phyloP scores from a whole-genome alignment of 1,140 invertebrate genomes.

The Platorchestia sp. region DNA sequence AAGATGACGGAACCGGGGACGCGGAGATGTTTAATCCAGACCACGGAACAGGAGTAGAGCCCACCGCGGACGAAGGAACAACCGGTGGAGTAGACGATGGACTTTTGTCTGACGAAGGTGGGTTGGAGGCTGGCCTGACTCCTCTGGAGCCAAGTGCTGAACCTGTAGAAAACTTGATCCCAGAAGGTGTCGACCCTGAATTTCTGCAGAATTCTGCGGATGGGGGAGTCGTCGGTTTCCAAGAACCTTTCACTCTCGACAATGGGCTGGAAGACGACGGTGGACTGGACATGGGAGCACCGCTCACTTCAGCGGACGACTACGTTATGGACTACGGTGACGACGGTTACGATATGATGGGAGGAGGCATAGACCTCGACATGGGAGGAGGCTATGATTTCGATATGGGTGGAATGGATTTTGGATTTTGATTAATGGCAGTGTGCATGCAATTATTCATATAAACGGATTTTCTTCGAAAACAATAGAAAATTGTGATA shows the following conservation, averaged over 20 bases:
- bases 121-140: slow-evolving; percentile 12
- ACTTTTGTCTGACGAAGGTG: slow-evolving; percentile 12
- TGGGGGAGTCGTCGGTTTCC: slow-evolving; percentile 13
- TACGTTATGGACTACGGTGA: background rate
- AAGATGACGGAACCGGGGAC: background rate
- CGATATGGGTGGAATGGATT: slow-evolving; percentile 22
- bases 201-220: background rate
- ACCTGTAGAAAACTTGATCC: background rate
- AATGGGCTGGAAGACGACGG: background rate
- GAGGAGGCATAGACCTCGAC: background rate
- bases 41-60: background rate
- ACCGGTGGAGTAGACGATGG: slow-evolving; percentile 41
- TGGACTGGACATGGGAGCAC: background rate
- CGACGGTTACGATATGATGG: slow-evolving; percentile 29
- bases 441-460: background rate
- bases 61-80: background rate
- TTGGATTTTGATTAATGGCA: background rate
- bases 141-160: background rate
- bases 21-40: background rate
- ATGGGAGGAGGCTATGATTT: slow-evolving; percentile 39
- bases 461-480: background rate
- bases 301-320: background rate
- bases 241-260: background rate
- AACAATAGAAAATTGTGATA: background rate
- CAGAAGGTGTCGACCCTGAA: background rate